phyloP scores from a whole-genome alignment of 2,113 vertebrate genomes.

The Merops nubicus region DNA sequence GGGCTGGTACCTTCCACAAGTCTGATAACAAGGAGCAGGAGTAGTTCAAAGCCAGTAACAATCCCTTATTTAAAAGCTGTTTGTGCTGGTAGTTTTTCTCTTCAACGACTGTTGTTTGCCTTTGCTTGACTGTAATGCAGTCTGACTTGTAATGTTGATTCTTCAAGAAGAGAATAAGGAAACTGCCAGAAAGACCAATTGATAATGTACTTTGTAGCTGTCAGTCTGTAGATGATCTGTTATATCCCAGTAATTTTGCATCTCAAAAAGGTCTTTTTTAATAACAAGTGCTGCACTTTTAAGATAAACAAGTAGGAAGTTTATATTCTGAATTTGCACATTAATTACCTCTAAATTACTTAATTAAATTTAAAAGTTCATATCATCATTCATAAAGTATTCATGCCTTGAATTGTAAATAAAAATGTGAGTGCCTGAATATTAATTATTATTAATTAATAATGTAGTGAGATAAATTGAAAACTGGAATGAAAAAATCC shows the following conservation, averaged over 20 bases:
- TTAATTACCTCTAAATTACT: conserved; percentile 94
- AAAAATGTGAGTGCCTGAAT: conserved; percentile 89
- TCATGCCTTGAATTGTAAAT: conserved; percentile 92
- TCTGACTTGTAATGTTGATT: conserved; percentile 18
- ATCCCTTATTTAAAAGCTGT: not conserved
- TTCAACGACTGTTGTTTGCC: not conserved
- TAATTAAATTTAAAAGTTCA: conserved; percentile 93
- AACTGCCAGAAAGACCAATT: not conserved
- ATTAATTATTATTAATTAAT: conserved; percentile 97
- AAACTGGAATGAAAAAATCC: conserved; percentile 75
- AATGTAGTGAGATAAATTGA: conserved; percentile 89
- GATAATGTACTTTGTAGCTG: conserved; percentile 7
- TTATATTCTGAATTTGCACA: conserved; percentile 82
- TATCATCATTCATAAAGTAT: conserved; percentile 91
- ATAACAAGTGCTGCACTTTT: conserved; percentile 34
- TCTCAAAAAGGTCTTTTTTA: conserved; percentile 65
- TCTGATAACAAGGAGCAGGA: not conserved
- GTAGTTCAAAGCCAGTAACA: not conserved
- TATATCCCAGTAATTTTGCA: conserved; percentile 33
- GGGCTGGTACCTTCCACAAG: not conserved
- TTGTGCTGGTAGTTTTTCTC: conserved; percentile 34
- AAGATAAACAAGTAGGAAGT: conserved; percentile 64
- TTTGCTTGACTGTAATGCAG: conserved; percentile 21
- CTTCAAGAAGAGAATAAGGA: conserved; percentile 18
- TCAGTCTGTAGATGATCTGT: conserved; percentile 9